Base-by-base conservation (phyloP, 1,140 invertebrate genomes). In the Antheraea pernyi region DNA sequence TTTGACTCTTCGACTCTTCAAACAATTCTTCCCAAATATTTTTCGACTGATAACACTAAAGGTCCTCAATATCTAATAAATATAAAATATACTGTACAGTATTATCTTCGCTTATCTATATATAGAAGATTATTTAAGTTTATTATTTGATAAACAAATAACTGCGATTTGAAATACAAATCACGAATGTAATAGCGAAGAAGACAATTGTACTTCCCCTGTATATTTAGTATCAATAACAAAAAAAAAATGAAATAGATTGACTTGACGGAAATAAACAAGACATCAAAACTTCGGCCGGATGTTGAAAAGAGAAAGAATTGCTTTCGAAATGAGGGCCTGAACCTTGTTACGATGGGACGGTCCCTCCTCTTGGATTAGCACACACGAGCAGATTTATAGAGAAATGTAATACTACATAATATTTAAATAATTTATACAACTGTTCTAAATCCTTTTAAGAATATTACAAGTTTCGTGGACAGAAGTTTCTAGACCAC, bases 271-370 rank as follows among this genome's bases (percentile, higher is more conserved):
- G 30, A 71, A 59, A 71, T 71, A 68, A 74, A 74, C 66, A 73
- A 72, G 69, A 78, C 70, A 59, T 74, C 65, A 65, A 77, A 81
- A 71, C 70, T 58, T 67, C 71, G 72, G 74, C 73, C 66, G 75
- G 75, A 78, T 69, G 76, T 82, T 80, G 78, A 76, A 80, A 71
- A 72, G 71, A 70, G 70, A 74, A 77, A 77, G 74, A 78, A 77
- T 75, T 76, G 70, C 70, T 73, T 83, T 80, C 75, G 70, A 76
- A 76, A 77, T 77, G 71, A 80, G 77, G 75, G 75, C 76, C 68
- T 65, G 64, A 75, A 76, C 72, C 75, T 78, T 80, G 76, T 80
- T 71, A 74, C 72, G 18, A 53, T 8, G 67, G 59, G 70, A n/a
- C 58, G 37, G 72, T 70, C 67, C 66, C 72, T 71, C 78, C 78